A percentile compares a stretch with the other conserved stretches of the same genome.
Evolutionary conservation across 2,888 invertebrate genomes (phyloP).

Genomic region (Bellardia pandia): DNA sequence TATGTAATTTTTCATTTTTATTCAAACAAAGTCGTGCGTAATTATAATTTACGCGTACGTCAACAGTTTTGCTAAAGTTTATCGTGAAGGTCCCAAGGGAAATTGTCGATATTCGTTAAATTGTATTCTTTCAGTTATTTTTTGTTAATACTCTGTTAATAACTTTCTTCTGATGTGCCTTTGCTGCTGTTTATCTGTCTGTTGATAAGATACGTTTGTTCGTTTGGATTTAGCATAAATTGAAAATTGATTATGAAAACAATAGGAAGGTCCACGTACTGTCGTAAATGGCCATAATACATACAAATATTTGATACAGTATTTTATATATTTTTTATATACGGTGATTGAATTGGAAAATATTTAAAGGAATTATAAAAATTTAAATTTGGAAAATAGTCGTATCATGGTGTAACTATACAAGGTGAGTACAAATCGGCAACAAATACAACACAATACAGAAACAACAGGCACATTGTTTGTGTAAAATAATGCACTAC

Average conservation of each 20-base stretch:
- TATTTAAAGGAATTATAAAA: neutral
- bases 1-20: constrained; percentile 24
- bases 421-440: too few relatives aligned
- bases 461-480: too few relatives aligned
- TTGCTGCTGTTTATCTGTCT: constrained; percentile 14
- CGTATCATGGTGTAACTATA: too few relatives aligned
- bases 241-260: constrained; percentile 42
- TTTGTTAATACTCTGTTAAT: constrained; percentile 42
- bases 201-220: constrained; percentile 20
- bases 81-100: constrained; percentile 55
- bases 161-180: constrained; percentile 26
- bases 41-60: constrained; percentile 58
- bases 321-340: neutral
- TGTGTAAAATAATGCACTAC: too few relatives aligned
- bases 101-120: constrained; percentile 50
- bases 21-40: constrained; percentile 52
- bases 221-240: constrained; percentile 47
- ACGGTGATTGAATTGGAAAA: neutral
- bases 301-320: neutral
- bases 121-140: constrained; percentile 26
- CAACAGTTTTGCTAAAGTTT: constrained; percentile 55
- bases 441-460: too few relatives aligned
- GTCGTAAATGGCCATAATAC: constrained; percentile 1
- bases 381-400: too few relatives aligned
- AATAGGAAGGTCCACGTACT: neutral